Evolutionary conservation across 2,888 invertebrate genomes (phyloP).

Genomic region (Clanis bilineata): DNA sequence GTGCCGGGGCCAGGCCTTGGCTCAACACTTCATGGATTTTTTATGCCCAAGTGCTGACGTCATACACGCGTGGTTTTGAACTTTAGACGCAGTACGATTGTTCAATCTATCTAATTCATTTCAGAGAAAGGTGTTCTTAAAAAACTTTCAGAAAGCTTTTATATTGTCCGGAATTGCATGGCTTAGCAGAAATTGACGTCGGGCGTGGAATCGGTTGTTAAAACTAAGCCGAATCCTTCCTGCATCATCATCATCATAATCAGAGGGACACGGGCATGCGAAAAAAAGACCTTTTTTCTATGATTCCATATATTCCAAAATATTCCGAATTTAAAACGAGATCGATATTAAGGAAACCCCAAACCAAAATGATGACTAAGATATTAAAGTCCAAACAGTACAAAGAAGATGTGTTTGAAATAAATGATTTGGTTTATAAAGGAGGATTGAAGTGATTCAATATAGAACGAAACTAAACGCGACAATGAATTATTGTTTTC

Average conservation of each 20-base stretch:
- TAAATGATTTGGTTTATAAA: background rate
- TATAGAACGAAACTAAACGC: background rate
- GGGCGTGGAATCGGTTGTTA: too few relatives aligned
- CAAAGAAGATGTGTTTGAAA: background rate
- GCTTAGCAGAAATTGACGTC: too few relatives aligned
- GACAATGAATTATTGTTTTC: background rate
- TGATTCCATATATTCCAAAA: too few relatives aligned
- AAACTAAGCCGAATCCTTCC: too few relatives aligned
- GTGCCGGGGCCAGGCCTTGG: slow-evolving; percentile 35
- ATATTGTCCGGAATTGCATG: too few relatives aligned
- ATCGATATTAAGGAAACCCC: too few relatives aligned
- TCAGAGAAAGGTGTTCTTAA: background rate
- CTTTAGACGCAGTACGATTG: background rate
- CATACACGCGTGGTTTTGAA: slow-evolving; percentile 3
- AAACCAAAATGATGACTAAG: background rate
- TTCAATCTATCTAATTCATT: background rate
- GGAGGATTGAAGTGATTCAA: background rate
- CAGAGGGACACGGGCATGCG: too few relatives aligned
- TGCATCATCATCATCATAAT: too few relatives aligned
- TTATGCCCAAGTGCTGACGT: slow-evolving; percentile 12
- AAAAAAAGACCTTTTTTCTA: too few relatives aligned
- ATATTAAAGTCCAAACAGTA: background rate
- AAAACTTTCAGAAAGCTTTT: too few relatives aligned
- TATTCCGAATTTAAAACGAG: too few relatives aligned
- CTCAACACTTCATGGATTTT: slow-evolving; percentile 18